Evolutionary conservation across 2,888 invertebrate species (phyloP).

Genomic region (Dryomyza anilis): DNA sequence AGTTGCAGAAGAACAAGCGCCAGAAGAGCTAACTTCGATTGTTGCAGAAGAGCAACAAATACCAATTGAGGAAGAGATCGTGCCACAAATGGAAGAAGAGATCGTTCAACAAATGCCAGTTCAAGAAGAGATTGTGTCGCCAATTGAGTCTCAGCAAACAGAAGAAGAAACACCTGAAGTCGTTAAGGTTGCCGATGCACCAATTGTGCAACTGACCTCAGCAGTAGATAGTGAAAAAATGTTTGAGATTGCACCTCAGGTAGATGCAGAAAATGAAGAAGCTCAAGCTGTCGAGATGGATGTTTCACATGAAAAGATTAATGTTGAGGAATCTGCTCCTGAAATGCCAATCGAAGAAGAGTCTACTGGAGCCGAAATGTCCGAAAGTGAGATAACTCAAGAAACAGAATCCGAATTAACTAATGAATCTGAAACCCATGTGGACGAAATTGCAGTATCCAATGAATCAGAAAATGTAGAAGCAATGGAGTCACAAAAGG

Average conservation of each 20-base stretch:
- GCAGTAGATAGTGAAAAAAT: neutral
- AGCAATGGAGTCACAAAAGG: neutral
- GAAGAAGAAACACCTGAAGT: neutral
- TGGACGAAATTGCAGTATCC: neutral
- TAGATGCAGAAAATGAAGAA: neutral
- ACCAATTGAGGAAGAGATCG: neutral
- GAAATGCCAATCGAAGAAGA: neutral
- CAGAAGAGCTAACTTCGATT: neutral
- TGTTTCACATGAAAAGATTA: too few species aligned
- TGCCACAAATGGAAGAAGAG: neutral
- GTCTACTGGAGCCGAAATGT: slow-evolving; percentile 2
- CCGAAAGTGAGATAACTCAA: slow-evolving; percentile 14
- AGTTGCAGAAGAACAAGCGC: neutral
- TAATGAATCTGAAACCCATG: neutral
- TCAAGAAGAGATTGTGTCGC: neutral
- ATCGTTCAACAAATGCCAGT: neutral
- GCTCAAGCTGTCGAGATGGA: neutral
- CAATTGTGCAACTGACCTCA: neutral
- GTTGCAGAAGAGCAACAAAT: neutral
- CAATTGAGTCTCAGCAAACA: too few species aligned
- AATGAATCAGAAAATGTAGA: neutral
- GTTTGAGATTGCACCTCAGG: neutral
- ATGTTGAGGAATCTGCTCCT: neutral
- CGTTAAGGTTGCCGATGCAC: neutral
- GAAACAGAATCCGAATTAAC: slow-evolving; percentile 16